Evolutionary conservation across 2,888 invertebrate genomes (phyloP).

Genomic region (Tuberolachnus salignus): DNA sequence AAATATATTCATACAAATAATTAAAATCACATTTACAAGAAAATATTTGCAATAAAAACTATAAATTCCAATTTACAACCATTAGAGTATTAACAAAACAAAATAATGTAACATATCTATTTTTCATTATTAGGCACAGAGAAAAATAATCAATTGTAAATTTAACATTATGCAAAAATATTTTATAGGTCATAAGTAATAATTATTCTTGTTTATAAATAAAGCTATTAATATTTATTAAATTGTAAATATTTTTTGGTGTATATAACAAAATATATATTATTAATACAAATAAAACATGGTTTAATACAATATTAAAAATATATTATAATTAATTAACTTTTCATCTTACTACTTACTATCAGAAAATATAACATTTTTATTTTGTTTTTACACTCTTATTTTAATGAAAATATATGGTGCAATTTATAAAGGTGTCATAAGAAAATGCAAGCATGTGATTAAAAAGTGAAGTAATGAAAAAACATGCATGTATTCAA

Average conservation of each 20-base stretch:
- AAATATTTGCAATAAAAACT: not conserved
- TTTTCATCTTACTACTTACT: not conserved
- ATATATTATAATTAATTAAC: conserved; percentile 12
- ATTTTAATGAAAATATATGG: conserved; percentile 31
- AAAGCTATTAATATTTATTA: conserved; percentile 1
- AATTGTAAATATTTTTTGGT: conserved; percentile 8
- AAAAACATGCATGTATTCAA: not conserved
- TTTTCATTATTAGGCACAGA: not conserved
- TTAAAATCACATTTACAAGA: not conserved
- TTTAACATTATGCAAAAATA: conserved; percentile 7
- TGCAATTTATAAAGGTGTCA: conserved; percentile 43
- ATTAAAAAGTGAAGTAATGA: conserved; percentile 4
- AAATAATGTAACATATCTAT: not conserved
- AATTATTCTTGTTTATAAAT: not conserved
- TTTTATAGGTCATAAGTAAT: conserved; percentile 5
- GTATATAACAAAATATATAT: not conserved
- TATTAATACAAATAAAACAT: conserved; percentile 19
- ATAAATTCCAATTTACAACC: conserved; percentile 31
- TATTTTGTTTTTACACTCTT: conserved; percentile 9
- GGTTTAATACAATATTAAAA: conserved; percentile 12
- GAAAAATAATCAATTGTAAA: not conserved
- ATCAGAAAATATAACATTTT: not conserved
- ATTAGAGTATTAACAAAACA: conserved; percentile 6
- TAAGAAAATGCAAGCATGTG: conserved; percentile 31
- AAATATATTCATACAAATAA: conserved; percentile 9